Percentiles rank a stretch among this genome's conserved stretches.
These are phyloP conservation scores for Drosophila oshimai DNA, from an alignment of 1,140 invertebrate species.

Conservation along the genomic window DNA sequence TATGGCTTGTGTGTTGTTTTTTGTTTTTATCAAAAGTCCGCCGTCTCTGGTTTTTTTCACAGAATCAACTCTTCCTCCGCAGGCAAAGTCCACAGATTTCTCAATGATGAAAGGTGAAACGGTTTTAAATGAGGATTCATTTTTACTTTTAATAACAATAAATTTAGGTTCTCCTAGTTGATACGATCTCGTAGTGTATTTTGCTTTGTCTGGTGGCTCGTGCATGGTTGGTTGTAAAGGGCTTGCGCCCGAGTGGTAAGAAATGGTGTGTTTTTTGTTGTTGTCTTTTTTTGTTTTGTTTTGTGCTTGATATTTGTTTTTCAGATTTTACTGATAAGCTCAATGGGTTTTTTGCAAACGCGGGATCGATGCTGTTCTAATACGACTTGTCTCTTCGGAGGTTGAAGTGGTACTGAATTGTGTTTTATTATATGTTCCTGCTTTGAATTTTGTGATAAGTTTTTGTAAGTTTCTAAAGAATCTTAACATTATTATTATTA, in stretches of 20 bases:
- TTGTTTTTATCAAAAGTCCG: background rate
- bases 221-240: background rate
- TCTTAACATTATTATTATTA: no score
- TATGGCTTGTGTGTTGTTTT: background rate
- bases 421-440: no score
- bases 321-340: no score
- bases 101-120: background rate
- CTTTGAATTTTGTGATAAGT: no score
- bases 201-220: background rate
- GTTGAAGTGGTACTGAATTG: no score
- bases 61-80: background rate
- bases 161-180: constrained; percentile 1
- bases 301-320: no score
- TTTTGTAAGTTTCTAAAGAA: no score
- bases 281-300: no score
- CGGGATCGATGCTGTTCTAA: no score
- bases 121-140: background rate
- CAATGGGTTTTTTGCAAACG: no score
- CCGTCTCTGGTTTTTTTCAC: background rate
- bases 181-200: background rate
- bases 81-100: background rate
- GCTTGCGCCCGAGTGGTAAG: background rate
- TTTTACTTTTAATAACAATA: background rate
- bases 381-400: no score
- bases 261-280: no score